phyloP scores from a whole-genome alignment of 2,113 vertebrate genomes.

The Sciurus niger region DNA sequence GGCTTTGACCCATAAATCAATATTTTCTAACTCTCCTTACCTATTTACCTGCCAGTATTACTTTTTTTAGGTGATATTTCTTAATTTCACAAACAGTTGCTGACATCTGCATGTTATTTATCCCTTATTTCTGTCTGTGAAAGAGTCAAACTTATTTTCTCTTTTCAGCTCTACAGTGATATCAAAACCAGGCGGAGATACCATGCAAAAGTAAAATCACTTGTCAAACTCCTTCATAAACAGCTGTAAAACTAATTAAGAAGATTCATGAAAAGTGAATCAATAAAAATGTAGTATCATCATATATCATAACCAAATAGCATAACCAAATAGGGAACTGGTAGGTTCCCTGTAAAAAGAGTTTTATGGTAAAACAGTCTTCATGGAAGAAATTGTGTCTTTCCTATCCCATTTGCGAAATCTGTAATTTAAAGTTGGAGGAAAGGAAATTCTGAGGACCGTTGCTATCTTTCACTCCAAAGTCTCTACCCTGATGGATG shows the following conservation, averaged over 20 bases:
- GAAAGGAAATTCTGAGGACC: not conserved
- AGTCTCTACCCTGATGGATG: not conserved
- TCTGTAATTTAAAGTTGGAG: not conserved
- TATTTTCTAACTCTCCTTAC: not conserved
- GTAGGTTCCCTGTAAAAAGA: not conserved
- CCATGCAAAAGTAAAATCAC: not conserved
- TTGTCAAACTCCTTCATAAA: not conserved
- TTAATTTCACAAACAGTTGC: not conserved
- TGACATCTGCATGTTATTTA: not conserved
- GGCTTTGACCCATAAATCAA: not conserved
- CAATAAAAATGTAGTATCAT: not conserved
- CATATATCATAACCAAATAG: not conserved
- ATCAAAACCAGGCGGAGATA: not conserved
- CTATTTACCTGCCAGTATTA: not conserved
- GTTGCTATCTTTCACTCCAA: not conserved
- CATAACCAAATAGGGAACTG: not conserved
- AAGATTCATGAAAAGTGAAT: not conserved
- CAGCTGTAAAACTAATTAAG: not conserved
- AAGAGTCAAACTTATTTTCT: not conserved
- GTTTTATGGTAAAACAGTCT: not conserved
- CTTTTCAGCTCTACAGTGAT: not conserved
- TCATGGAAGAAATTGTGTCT: not conserved
- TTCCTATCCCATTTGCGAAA: not conserved
- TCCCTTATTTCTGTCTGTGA: not conserved
- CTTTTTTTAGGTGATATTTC: not conserved